Evolutionary conservation across 35 echinoderm and acorn worm genomes (phyloP), one percentile per base, ranked within the genome.

Genomic region (Chiridota heheva): DNA sequence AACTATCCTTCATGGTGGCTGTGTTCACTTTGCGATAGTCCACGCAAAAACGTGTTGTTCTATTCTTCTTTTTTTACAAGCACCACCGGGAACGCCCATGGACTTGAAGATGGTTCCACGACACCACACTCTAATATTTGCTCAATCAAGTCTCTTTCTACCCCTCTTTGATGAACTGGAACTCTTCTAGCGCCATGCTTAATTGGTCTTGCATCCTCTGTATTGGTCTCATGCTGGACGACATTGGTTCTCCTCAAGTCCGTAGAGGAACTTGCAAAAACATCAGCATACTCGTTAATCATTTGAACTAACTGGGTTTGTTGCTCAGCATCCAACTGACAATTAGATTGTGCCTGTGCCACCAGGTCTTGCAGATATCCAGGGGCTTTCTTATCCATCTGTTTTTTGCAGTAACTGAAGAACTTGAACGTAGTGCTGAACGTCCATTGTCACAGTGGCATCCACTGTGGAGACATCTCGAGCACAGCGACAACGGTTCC

Each of bases 31-130:
- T 70, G 15, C 86, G 39, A 33, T 88, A 88, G 42, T 89, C 86
- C 6, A 89, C 66, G 60, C 76, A 89, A 48, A 89, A 89, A 33
- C 86, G 34, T 7, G 36, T 81, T 46, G 76, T 30, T 4, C 86
- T 74, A 67, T 71, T 37, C 44, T 60, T 82, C 39, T 69, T 89
- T 44, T n/a, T 89, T 71, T 42, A 86, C 82, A 6, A 86, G 68
- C n/a, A 91, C 76, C 22, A 86, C 58, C 17, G 89, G 89, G 3
- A 64, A 70, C 24, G 83, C 41, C 89, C 89, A 91, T 24, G 89
- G 61, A 41, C 89, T 92, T 12, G 45, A n/a, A 1, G 89, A 86
- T 56, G 89, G 82, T 32, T 71, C 42, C 31, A 86, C 81, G 0
- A 91, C 66, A 20, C 74, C 82, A 5, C 36, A 6, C 27, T 60